Conservation (phyloP, 92 coral and sea anemone species). For the Nematostella vectensis region DNA sequence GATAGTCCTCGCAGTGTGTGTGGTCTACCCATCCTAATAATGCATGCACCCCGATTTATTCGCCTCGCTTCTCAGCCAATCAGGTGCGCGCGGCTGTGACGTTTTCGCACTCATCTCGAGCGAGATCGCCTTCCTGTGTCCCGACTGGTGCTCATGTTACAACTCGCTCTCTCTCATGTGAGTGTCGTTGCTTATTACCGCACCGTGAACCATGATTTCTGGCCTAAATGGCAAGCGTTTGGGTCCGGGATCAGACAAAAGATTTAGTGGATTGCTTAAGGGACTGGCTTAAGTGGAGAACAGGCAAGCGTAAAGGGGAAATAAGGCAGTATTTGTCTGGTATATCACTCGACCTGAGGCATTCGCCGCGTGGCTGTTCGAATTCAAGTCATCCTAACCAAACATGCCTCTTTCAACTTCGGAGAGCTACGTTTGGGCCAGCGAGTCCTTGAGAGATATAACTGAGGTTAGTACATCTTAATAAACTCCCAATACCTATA, state of each 20-base stretch:
- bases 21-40: constrained; percentile 11
- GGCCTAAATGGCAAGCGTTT: background rate
- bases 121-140: constrained; percentile 24
- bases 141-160: constrained; percentile 23
- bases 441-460: constrained; percentile 21
- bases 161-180: background rate
- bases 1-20: constrained; percentile 15
- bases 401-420: constrained; percentile 9
- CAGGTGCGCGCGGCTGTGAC: constrained; percentile 25
- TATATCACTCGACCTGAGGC: background rate
- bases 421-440: constrained; percentile 24
- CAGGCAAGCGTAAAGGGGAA: background rate
- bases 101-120: constrained; percentile 16
- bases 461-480: constrained; percentile 9
- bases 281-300: background rate
- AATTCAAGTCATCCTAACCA: constrained; percentile 1
- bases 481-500: too few species aligned
- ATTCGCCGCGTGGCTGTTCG: background rate
- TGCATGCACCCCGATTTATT: constrained; percentile 4
- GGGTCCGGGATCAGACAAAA: background rate
- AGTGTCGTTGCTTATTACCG: background rate
- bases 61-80: constrained; percentile 16
- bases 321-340: background rate
- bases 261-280: background rate
- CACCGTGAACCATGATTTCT: background rate